Conservation (phyloP, 2,797 vertebrate genomes). For the Epinephelus coioides region DNA sequence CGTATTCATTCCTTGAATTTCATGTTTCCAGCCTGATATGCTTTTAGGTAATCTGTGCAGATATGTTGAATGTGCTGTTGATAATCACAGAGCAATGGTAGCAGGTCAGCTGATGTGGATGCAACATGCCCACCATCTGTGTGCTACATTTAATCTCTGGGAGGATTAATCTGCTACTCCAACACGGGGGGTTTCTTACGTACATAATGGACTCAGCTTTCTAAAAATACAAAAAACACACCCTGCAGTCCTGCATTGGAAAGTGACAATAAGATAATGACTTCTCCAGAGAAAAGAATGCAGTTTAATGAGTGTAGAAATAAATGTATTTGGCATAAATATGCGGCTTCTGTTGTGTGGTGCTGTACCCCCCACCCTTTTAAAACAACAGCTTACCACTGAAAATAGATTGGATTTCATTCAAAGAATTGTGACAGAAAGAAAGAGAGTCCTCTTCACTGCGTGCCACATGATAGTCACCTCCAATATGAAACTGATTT, state of each 20-base stretch:
- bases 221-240: conserved; percentile 28
- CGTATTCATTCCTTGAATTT: conserved; percentile 11
- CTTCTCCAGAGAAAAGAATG: conserved; percentile 42
- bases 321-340: conserved; percentile 47
- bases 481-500: conserved; percentile 28
- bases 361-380: conserved; percentile 24
- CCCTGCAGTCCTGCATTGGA: conserved; percentile 20
- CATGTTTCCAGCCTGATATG: conserved; percentile 28
- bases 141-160: conserved; percentile 75
- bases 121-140: conserved; percentile 78
- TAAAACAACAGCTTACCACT: conserved; percentile 63
- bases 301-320: conserved; percentile 58
- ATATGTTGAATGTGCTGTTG: conserved; percentile 54
- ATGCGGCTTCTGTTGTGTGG: conserved; percentile 16
- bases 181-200: conserved; percentile 52
- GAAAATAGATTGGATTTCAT: conserved; percentile 61
- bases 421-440: conserved; percentile 44
- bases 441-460: conserved; percentile 12
- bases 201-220: conserved; percentile 22
- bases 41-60: conserved; percentile 46
- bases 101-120: conserved; percentile 67
- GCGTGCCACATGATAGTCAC: conserved; percentile 14
- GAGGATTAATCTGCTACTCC: conserved; percentile 69
- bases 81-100: conserved; percentile 54
- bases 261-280: conserved; percentile 35